Base-by-base conservation (phyloP, 2,797 vertebrate species). In the Sebastes oblongus region DNA sequence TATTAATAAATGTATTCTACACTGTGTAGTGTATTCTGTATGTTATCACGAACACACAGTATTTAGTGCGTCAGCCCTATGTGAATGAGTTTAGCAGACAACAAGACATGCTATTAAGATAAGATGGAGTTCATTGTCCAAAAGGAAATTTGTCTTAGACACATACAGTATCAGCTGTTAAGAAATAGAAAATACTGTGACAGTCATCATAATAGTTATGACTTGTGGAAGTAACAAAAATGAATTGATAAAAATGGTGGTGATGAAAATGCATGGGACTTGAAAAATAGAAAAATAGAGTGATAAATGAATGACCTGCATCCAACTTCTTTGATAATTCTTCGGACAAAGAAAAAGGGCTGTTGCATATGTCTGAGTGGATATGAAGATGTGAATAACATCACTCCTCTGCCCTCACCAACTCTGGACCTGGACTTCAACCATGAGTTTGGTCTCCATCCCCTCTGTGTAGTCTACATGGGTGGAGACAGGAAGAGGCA, bases 401-500 rank as follows among this genome's bases (percentile, higher is more conserved):
- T 4, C 55, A n/a, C 84, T 72, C 52, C 52, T 65, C 70, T 62
- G 42, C 46, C 72, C 67, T 74, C 72, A 65, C n/a, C 65, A 61
- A 16, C 39, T 66, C 76, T 59, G 66, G 65, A 81, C 75, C 66
- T 62, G 27, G 22, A 64, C 66, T 58, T 81, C 69, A 78, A 7
- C 39, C 64, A 27, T 25, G 42, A 11, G 39, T 71, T 27, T 82
- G 75, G 73, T 50, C 77, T 72, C 60, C 76, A 68, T 87, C 83
- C 72, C 36, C 39, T 42, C 13, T 36, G 75, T 12, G 75, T 9
- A 56, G 81, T 67, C 76, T 82, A 54, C 46, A 72, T 86, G 91
- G 88, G 90, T 88, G 92, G 89, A 87, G 92, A 86, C 88, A 70
- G 77, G 77, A 73, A 58, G 60, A 61, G 20, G 52, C 67, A 77